Evolutionary conservation across 1,140 invertebrate genomes (phyloP).

Genomic region (Hydropsyche tenuis): DNA sequence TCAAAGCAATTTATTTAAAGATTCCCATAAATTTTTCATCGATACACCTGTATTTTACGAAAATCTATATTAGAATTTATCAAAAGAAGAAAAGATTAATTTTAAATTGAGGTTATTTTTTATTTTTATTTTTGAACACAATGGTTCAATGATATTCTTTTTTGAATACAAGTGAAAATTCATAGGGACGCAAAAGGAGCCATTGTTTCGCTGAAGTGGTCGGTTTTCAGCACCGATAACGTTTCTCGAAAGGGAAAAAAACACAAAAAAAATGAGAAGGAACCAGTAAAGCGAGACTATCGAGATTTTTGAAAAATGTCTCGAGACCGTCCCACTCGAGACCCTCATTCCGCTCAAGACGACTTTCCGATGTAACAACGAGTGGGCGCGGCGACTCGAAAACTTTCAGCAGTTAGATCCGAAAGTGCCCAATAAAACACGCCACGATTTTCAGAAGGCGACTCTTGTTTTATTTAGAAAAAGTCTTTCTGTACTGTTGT

Average conservation of each 20-base stretch:
- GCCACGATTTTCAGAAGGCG: not conserved
- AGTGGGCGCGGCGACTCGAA: constrained; percentile 10
- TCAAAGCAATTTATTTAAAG: no score
- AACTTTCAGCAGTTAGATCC: constrained; percentile 5
- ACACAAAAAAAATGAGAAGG: no score
- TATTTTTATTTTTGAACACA: no score
- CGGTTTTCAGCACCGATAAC: not conserved
- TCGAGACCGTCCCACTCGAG: constrained; percentile 2
- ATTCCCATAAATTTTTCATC: no score
- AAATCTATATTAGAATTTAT: no score
- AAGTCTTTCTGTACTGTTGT: not conserved
- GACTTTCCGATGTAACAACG: constrained; percentile 16
- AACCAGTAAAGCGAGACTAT: not conserved
- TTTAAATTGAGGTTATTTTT: no score
- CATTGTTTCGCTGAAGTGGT: not conserved
- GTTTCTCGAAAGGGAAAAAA: not conserved
- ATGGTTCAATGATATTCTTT: no score
- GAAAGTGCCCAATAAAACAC: not conserved
- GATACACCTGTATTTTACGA: no score
- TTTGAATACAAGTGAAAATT: no score
- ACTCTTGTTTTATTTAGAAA: not conserved
- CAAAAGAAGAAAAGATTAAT: no score
- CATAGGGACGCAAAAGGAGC: not conserved
- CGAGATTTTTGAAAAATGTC: constrained; percentile 2
- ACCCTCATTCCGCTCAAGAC: not conserved